phyloP scores from a whole-genome alignment of 1,140 invertebrate species.

The Atta texana region DNA sequence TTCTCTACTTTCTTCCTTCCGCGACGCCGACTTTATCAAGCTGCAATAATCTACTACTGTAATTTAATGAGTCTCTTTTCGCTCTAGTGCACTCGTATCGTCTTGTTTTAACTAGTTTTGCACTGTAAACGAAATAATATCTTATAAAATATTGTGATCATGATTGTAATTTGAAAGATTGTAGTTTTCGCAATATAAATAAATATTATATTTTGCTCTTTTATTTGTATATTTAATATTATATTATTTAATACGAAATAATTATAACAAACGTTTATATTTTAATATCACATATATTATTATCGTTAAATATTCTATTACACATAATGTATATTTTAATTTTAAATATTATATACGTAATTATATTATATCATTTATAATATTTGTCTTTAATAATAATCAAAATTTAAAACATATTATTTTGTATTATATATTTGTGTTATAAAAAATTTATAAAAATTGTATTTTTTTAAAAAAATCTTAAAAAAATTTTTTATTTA shows the following conservation, averaged over 20 bases:
- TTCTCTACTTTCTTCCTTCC: slow-evolving; percentile 10
- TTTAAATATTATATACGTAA: too few species aligned
- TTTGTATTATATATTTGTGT: not conserved
- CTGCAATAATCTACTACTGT: slow-evolving; percentile 49
- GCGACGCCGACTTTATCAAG: slow-evolving; percentile 43
- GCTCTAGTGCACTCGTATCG: not conserved
- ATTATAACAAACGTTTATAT: not conserved
- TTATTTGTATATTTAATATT: not conserved
- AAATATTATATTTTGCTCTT: not conserved
- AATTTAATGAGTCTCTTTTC: slow-evolving; percentile 47
- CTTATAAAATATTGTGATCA: not conserved
- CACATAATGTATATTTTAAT: not conserved
- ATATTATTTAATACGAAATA: not conserved
- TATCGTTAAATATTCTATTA: not conserved
- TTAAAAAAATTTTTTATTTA: too few species aligned
- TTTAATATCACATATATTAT: not conserved
- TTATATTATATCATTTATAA: not conserved
- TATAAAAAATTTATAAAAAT: too few species aligned
- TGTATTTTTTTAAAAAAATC: too few species aligned
- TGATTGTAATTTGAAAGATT: not conserved
- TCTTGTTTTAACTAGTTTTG: not conserved
- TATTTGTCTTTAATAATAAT: not conserved
- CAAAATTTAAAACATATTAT: not conserved
- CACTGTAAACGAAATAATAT: not conserved
- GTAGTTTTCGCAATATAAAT: not conserved